These are phyloP conservation scores for Coendou prehensilis DNA, from an alignment of 2,797 vertebrate genomes.

Conservation along the genomic window DNA sequence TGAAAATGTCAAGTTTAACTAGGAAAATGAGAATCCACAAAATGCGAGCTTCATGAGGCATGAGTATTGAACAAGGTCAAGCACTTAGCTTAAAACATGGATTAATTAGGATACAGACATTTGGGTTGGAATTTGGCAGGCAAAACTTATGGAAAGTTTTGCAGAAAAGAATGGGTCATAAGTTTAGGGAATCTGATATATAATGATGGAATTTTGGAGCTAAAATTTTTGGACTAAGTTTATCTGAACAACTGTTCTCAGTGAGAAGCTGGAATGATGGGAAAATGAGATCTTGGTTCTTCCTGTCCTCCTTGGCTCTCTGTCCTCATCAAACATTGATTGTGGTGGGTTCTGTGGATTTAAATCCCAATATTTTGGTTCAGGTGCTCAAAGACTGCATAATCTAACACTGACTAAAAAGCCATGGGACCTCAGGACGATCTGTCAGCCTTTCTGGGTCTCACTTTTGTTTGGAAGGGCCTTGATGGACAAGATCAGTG, in stretches of 20 bases:
- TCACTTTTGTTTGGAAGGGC: neutral
- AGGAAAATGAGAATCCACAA: slow-evolving; percentile 70
- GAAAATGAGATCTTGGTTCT: neutral
- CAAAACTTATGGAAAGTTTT: slow-evolving; percentile 60
- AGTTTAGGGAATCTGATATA: slow-evolving; percentile 46
- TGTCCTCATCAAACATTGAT: neutral
- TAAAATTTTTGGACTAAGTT: neutral
- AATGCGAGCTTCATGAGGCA: slow-evolving; percentile 67
- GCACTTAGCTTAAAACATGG: slow-evolving; percentile 17
- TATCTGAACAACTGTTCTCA: slow-evolving; percentile 20
- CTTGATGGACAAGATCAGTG: neutral
- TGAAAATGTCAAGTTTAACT: slow-evolving; percentile 65
- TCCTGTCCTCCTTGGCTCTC: neutral
- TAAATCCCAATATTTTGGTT: neutral
- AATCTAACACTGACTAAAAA: neutral
- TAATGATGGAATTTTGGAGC: slow-evolving; percentile 39
- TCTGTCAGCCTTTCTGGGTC: neutral
- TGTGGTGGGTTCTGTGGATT: neutral
- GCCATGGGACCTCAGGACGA: neutral
- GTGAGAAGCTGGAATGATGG: neutral
- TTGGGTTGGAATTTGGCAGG: slow-evolving; percentile 67
- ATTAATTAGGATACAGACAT: slow-evolving; percentile 66
- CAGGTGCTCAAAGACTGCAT: neutral
- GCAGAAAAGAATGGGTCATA: slow-evolving; percentile 57
- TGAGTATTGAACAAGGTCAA: slow-evolving; percentile 61